Conservation (phyloP, 1,140 invertebrate species). For the Caerostris extrusa region DNA sequence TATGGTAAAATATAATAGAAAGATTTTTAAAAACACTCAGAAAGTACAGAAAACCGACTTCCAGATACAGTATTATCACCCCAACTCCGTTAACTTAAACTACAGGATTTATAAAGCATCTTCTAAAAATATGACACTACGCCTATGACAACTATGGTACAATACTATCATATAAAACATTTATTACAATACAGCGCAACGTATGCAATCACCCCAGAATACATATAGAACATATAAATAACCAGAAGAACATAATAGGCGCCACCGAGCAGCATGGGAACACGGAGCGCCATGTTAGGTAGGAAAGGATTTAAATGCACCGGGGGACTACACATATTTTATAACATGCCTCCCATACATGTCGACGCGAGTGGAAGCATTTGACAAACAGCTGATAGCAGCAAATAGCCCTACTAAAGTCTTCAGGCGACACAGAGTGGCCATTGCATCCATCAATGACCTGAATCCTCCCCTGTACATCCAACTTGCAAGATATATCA, state of each 20-base stretch:
- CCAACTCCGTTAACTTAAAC: too few relatives aligned
- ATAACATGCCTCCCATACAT: slow-evolving; percentile 52
- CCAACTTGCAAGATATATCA: slow-evolving; percentile 49
- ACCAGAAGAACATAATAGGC: background rate
- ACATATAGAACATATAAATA: background rate
- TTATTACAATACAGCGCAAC: too few relatives aligned
- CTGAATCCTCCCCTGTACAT: slow-evolving; percentile 23
- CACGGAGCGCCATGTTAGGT: background rate
- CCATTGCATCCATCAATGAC: slow-evolving; percentile 74
- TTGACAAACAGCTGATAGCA: slow-evolving; percentile 74
- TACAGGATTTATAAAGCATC: too few relatives aligned
- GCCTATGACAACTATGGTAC: too few relatives aligned
- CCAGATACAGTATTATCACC: too few relatives aligned
- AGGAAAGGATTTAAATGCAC: slow-evolving; percentile 39
- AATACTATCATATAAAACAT: too few relatives aligned
- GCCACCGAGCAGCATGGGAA: background rate
- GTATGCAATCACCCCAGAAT: background rate
- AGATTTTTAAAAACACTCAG: too few relatives aligned
- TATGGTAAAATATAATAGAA: too few relatives aligned
- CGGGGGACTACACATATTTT: slow-evolving; percentile 42
- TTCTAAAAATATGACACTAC: too few relatives aligned
- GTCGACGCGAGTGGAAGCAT: slow-evolving; percentile 30
- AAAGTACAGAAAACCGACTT: too few relatives aligned
- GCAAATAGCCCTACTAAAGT: slow-evolving; percentile 74
- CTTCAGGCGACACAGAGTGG: slow-evolving; percentile 72